Evolutionary conservation across 2,888 invertebrate species (phyloP), one percentile per base, ranked within the genome.

Genomic region (Diplazon laetatorius): DNA sequence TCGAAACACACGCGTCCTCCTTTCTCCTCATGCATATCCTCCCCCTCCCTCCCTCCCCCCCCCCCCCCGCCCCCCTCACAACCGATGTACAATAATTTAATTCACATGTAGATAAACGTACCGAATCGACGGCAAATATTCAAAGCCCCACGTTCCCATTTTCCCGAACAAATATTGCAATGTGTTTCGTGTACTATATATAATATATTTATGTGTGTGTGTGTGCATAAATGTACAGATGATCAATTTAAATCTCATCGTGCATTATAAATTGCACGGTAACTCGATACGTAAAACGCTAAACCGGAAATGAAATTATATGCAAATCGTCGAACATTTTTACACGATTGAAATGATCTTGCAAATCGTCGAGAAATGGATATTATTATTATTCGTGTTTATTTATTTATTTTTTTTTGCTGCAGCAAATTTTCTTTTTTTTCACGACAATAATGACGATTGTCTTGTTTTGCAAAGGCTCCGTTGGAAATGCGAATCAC

Each of bases 91-190:
- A 55, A 35, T 60, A 42, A 12, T 20, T 22, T 39, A 52, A 37
- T 66, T 37, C 0, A 52, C 6, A 12, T 12, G 10, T 10, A 12
- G 3, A 42, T 22, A 39, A n/a, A 20, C 60, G 39, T 22, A 60
- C 20, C 60, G 20, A 60, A 59, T n/a, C 12, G 20, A 62, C 39
- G 20, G 46, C 44, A 30, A 62, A 44, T 62, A 62, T 46, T 62
- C 46, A 12, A 62, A 46, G 9, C 22, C 25, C 62, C n/a, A 14
- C 39, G n/a, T 16, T 5, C 10, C 30, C 22, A 62, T 62, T 62
- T 62, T 14, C 44, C 46, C 10, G 44, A 25, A 10, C 30, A 62
- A 62, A 59, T 22, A 62, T 30, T 46, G 10, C 50, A 10, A 3
- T 22, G 25, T 25, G 6, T 6, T 2, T 30, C 2, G 2, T 30